phyloP scores from a whole-genome alignment of 1,140 invertebrate genomes.

The Diorhabda sublineata region DNA sequence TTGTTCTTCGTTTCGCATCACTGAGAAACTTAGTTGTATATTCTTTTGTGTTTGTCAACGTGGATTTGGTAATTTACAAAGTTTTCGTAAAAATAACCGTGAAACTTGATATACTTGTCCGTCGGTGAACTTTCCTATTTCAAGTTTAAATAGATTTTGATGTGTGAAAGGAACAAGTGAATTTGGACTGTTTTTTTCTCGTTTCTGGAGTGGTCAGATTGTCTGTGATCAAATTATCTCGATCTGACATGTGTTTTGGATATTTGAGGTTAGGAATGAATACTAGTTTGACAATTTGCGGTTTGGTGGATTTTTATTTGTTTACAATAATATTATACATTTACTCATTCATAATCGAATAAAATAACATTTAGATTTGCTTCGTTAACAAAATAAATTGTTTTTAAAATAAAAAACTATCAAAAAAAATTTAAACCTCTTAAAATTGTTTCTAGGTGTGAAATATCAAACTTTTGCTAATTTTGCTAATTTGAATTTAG shows the following conservation, averaged over 20 bases:
- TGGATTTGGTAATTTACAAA: background rate
- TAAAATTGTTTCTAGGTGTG: too few species aligned
- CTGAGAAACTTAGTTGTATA: background rate
- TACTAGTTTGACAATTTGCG: background rate
- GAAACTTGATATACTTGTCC: background rate
- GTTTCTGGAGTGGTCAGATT: background rate
- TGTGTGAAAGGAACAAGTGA: background rate
- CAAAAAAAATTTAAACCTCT: too few species aligned
- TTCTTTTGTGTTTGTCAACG: background rate
- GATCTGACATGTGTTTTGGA: background rate
- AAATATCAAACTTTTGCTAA: too few species aligned
- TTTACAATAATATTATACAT: background rate
- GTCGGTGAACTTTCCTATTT: background rate
- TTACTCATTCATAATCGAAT: too few species aligned
- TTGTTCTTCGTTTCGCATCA: background rate
- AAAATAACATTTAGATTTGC: too few species aligned
- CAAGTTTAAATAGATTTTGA: background rate
- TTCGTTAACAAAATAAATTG: too few species aligned
- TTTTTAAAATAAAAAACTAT: too few species aligned
- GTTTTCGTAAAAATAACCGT: slow-evolving; percentile 1
- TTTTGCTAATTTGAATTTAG: too few species aligned
- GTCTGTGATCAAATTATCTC: background rate
- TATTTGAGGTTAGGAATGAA: background rate
- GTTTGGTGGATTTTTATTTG: background rate
- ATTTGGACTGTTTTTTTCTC: background rate